Percentiles rank a stretch among this genome's conserved stretches.
Evolutionary conservation across 23 tunicate species (phyloP).

Genomic region (Styela clava): DNA sequence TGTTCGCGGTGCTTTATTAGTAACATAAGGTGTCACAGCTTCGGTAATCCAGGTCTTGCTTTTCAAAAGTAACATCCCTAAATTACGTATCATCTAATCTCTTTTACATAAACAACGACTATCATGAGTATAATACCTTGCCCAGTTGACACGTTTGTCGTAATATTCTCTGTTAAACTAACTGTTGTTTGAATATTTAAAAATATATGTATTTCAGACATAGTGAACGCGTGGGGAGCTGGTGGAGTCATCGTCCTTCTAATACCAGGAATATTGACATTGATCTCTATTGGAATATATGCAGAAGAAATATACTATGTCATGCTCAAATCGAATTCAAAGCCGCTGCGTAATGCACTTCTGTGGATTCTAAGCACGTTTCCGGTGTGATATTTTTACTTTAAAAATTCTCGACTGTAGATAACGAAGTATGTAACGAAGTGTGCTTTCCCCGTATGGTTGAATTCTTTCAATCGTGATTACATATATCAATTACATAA

Average conservation of each 20-base stretch:
- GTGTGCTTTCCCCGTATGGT: no score
- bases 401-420: not conserved
- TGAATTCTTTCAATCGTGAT: no score
- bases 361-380: slow-evolving; percentile 73
- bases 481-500: no score
- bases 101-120: no score
- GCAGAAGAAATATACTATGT: slow-evolving; percentile 77
- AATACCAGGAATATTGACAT: slow-evolving; percentile 44
- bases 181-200: not conserved
- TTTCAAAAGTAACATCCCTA: no score
- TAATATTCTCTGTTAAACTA: no score
- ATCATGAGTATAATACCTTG: no score
- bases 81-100: no score
- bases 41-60: no score
- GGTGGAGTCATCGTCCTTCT: slow-evolving; percentile 71
- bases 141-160: no score
- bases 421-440: not conserved
- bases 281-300: slow-evolving; percentile 52
- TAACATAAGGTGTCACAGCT: no score
- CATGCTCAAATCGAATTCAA: slow-evolving; percentile 71
- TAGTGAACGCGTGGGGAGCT: slow-evolving; percentile 64
- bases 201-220: slow-evolving; percentile 28
- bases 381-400: slow-evolving; percentile 44
- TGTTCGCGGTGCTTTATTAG: no score
- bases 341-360: slow-evolving; percentile 65